Conservation (phyloP, 2,888 invertebrate genomes). For the Nomada ruficornis region DNA sequence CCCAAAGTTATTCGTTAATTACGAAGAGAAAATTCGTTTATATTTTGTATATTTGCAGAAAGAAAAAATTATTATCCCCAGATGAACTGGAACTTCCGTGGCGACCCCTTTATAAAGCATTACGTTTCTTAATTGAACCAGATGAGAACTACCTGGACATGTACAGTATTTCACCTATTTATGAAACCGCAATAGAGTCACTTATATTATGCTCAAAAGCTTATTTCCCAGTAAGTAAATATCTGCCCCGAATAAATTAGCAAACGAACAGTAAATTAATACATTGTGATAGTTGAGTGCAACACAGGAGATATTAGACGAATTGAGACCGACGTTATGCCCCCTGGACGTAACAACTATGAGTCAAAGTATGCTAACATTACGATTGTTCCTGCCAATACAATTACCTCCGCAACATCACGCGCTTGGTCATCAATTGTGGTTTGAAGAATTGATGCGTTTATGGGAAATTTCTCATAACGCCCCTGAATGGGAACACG, state of each 20-base stretch:
- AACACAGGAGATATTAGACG: constrained; percentile 94
- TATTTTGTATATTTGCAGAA: constrained; percentile 85
- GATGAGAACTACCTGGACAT: constrained; percentile 86
- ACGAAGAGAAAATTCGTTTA: neutral
- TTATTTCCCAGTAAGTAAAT: constrained; percentile 84
- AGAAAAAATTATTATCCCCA: constrained; percentile 90
- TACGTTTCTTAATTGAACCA: constrained; percentile 71
- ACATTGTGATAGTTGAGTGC: constrained; percentile 86
- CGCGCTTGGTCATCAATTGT: constrained; percentile 89
- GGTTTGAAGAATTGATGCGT: constrained; percentile 92
- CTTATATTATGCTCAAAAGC: constrained; percentile 75
- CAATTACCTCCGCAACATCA: constrained; percentile 87
- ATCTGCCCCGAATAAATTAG: constrained; percentile 17
- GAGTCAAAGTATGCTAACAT: constrained; percentile 86
- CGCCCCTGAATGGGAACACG: constrained; percentile 88
- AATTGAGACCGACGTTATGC: constrained; percentile 91
- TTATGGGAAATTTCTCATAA: constrained; percentile 93
- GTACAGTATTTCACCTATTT: constrained; percentile 83
- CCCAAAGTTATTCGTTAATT: neutral
- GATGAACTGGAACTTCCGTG: constrained; percentile 93
- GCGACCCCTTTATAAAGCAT: constrained; percentile 90
- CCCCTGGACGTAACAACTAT: constrained; percentile 88
- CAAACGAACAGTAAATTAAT: constrained; percentile 29
- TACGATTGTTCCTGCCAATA: constrained; percentile 92
- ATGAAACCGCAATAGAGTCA: constrained; percentile 72